Base-by-base conservation (phyloP, 2,888 invertebrate genomes). In the Caenorhabditis imperialis region DNA sequence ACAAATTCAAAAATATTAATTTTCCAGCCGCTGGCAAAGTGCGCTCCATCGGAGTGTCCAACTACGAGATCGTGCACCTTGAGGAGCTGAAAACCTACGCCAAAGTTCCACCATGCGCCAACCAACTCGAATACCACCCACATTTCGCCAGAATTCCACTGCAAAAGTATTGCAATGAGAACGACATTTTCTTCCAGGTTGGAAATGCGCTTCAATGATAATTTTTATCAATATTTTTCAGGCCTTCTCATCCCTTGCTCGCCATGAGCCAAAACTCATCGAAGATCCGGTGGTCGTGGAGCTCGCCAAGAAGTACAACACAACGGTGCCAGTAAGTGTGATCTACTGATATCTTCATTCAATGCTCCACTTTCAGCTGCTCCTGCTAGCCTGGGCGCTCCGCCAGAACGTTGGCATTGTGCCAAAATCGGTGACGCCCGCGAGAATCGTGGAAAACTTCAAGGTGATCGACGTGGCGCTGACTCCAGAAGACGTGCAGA, bases 11-110 rank as follows among this genome's bases (percentile, higher is more conserved):
- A 40, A 27, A 16, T 35, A 4, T 38, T 30, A 7, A 7, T 30
- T 30, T 30, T 47, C 35, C 51, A 83, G 84, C 81, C 57, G 51
- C 74, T 84, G 89, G 93, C 12, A 88, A 48, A 83, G 77, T 92
- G n/a, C 90, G 90, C 83, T 91, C 92, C 1, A 92, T 94, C 78
- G 94, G 94, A 1, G 93, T 94, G 0, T 93, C 94, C 0, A 94
- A 94, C 89, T 94, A 92, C 84, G 92, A 92, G 2, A 89, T 92
- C 0, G 88, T 89, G 23, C 94, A 94, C 89, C 88, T 94, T 16
- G 89, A 91, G 55, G 92, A 93, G 75, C 88, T 94, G 38, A 78
- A 89, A 25, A 48, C 50, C 0, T 71, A 62, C 25, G 47, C 60
- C 6, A 75, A 71, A 20, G 60, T 70, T 23, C 50, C 53, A 14